Evolutionary conservation across 2,113 vertebrate species (phyloP).

Genomic region (Scomber colias): DNA sequence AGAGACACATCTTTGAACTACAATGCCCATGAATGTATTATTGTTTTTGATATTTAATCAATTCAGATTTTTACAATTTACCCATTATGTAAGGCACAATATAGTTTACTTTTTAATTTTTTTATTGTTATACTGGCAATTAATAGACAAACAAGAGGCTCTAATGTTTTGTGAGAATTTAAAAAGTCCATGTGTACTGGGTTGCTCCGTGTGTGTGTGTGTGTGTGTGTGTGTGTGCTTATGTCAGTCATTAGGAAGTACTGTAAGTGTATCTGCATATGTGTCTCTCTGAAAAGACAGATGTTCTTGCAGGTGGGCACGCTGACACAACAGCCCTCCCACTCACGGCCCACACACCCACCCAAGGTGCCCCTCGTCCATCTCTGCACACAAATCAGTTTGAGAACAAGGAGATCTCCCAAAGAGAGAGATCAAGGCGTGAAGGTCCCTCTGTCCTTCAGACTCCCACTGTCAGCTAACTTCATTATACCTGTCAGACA

Average conservation of each 20-base stretch:
- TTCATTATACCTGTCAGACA: slow-evolving; percentile 51
- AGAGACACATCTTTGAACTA: background rate
- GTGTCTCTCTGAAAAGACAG: slow-evolving; percentile 68
- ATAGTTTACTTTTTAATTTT: background rate
- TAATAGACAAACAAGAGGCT: background rate
- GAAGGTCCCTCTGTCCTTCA: slow-evolving; percentile 74
- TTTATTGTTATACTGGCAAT: background rate
- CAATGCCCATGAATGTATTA: slow-evolving; percentile 3
- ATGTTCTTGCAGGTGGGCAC: slow-evolving; percentile 83
- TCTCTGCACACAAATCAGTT: slow-evolving; percentile 74
- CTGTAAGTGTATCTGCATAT: slow-evolving; percentile 22
- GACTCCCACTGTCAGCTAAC: slow-evolving; percentile 44
- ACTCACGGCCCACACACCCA: slow-evolving; percentile 48
- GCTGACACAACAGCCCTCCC: slow-evolving; percentile 74
- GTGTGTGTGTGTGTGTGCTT: background rate
- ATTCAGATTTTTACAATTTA: background rate
- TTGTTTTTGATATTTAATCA: background rate
- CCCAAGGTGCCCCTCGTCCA: slow-evolving; percentile 79
- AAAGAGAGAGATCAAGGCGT: slow-evolving; percentile 45
- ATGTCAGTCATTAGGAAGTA: slow-evolving; percentile 37
- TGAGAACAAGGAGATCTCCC: slow-evolving; percentile 59
- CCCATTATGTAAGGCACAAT: too few species aligned
- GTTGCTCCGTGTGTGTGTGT: background rate
- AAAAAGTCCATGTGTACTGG: background rate
- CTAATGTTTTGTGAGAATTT: background rate